A percentile compares a stretch with the other conserved stretches of the same genome.
These are phyloP conservation scores for Bursaphelenchus mucronatus DNA, from an alignment of 1,140 invertebrate genomes.

Conservation along the genomic window DNA sequence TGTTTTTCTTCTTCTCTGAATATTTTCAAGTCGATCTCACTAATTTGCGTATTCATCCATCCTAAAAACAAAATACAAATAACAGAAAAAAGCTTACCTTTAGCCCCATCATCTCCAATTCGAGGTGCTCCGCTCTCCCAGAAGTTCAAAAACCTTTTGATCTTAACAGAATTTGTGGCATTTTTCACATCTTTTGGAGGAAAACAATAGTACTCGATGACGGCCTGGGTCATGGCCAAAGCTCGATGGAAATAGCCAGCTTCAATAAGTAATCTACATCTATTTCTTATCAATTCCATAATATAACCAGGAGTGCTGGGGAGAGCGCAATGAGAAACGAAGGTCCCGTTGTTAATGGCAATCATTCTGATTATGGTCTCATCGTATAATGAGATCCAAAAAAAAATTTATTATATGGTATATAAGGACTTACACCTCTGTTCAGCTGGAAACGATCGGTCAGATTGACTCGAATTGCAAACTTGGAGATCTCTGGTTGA, in stretches of 20 bases:
- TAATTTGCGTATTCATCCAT: not conserved
- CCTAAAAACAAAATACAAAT: slow-evolving; percentile 7
- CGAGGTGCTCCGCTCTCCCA: slow-evolving; percentile 4
- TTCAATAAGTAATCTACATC: slow-evolving; percentile 1
- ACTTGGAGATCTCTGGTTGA: no score
- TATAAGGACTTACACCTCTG: no score
- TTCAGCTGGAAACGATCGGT: no score
- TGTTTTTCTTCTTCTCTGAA: no score
- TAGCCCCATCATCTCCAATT: slow-evolving; percentile 8
- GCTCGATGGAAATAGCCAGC: not conserved
- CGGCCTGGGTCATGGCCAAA: slow-evolving; percentile 4
- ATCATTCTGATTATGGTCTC: slow-evolving; percentile 4
- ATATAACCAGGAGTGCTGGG: slow-evolving; percentile 1
- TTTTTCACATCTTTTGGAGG: not conserved
- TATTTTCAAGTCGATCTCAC: no score
- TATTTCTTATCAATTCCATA: not conserved
- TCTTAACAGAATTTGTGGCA: not conserved
- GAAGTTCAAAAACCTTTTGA: slow-evolving; percentile 7
- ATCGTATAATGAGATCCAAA: no score
- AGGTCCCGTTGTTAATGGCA: not conserved
- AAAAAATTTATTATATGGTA: no score
- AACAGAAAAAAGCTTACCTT: slow-evolving; percentile 11
- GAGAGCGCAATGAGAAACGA: slow-evolving; percentile 7
- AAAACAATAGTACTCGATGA: slow-evolving; percentile 7
- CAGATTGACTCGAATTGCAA: no score